phyloP scores from a whole-genome alignment of 1,140 invertebrate genomes.

The Papilio polyxenes region DNA sequence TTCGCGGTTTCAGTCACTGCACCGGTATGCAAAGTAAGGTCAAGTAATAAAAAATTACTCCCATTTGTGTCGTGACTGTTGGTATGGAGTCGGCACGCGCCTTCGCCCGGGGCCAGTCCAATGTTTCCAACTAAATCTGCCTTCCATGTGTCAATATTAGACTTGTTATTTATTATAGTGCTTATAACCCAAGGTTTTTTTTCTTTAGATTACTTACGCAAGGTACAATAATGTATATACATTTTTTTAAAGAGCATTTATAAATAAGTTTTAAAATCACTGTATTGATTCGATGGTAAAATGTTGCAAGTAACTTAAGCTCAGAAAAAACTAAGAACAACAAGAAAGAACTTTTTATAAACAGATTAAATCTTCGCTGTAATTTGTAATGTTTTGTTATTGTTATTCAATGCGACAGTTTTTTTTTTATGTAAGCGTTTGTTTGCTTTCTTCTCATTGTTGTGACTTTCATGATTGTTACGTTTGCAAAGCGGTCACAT shows the following conservation, averaged over 20 bases:
- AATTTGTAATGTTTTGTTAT: conserved; percentile 37
- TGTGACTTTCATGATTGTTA: conserved; percentile 71
- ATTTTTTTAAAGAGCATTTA: neutral
- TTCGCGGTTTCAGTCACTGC: conserved; percentile 42
- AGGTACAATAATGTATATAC: neutral
- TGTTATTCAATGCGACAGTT: conserved; percentile 55
- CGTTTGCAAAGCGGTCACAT: conserved; percentile 64
- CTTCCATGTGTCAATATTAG: conserved; percentile 69
- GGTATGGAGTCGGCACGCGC: conserved; percentile 68
- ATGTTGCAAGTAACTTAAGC: neutral
- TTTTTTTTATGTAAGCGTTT: conserved; percentile 48
- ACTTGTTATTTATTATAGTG: conserved; percentile 71
- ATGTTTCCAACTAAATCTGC: conserved; percentile 61
- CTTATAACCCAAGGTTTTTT: conserved; percentile 63
- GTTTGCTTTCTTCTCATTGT: conserved; percentile 72
- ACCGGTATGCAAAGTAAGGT: conserved; percentile 55
- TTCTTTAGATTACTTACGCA: conserved; percentile 44
- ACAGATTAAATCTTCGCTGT: neutral
- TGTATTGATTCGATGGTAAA: neutral
- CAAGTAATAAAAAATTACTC: conserved; percentile 64
- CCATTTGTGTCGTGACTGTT: conserved; percentile 68
- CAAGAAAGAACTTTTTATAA: neutral
- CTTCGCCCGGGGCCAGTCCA: conserved; percentile 61
- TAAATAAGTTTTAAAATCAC: neutral
- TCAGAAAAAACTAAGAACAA: neutral